Base-by-base conservation (phyloP, 2,113 vertebrate genomes). In the Vicugna pacos region DNA sequence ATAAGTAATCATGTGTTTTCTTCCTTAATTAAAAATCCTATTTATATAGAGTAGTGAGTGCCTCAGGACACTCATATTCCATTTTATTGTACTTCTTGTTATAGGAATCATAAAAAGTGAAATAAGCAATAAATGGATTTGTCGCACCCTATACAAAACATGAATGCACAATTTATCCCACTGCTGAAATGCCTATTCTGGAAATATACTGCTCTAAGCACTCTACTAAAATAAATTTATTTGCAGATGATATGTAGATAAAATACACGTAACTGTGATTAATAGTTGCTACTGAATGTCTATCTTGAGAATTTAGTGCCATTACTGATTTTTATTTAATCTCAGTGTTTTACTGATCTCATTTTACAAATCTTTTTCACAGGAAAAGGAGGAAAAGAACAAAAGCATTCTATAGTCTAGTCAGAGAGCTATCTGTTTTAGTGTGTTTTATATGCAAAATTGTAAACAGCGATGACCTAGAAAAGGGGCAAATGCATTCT, bases 111-210 rank as follows among this genome's bases (percentile, higher is more conserved):
- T 92, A 83, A 97, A 97, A 97, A 97, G 46, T 89, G 56, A 97
- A 98, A 73, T 83, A 97, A 98, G 32, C 70, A 83, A 80, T 97
- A 95, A 94, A 64, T 96, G 67, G 54, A 52, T 95, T 96, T 96
- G 32, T 42, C 95, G 73, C 86, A 97, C 80, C 30, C 89, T 93
- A 58, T 95, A 92, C 50, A 82, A 90, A 95, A 82, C 62, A 87
- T 32, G 6, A 97, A 81, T 32, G 19, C 0, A 14, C 10, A 75
- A 6, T n/a, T 5, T 58, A 76, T 81, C 17, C 90, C 80, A 46
- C 50, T 93, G 77, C 42, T 91, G 13, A 65, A 60, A 88, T 95
- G 28, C 35, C 65, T 94, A 46, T 86, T 65, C 60, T 72, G 54
- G 35, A 94, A 89, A 96, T 15, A 79, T 3, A 73, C 82, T 73